Base-by-base conservation (phyloP, 2,888 invertebrate genomes). In the Amiota mariae region DNA sequence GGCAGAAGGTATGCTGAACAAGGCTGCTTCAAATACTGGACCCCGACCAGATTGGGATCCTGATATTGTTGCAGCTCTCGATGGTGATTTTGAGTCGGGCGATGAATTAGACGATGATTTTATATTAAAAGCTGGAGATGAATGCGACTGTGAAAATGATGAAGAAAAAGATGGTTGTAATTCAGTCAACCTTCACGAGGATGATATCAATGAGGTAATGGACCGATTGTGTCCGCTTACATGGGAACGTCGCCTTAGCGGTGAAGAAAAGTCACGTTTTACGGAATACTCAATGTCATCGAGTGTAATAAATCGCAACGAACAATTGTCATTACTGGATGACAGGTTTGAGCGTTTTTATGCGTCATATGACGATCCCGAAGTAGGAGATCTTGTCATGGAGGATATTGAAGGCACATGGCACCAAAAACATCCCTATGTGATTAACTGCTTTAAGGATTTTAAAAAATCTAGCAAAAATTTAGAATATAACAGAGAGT, bases 271-370 rank as follows among this genome's bases (percentile, higher is more conserved):
- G 87, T 96, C 97, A 0, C 92, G 95, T 10, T 98, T 98, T 90
- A 97, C 98, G 0, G 95, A 96, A 82, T 98, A 98, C 90, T 98
- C 98, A 0, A 95, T 98, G 94, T 94, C 95, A 0, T 97, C 97
- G 47, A 97, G 97, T 79, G 95, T 97, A 1, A 95, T 98, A 36
- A 91, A 93, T 15, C 92, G 98, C 72, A 97, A 96, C 89, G 93
- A 96, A 71, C 95, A 96, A 10, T 91, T 98, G 0, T 92, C 94
- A 0, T 88, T 96, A 15, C 90, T 98, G 0, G 98, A 98, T 90
- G 94, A 96, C 81, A 92, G 94, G 80, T 98, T 98, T 91, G 98
- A 98, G 90, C 93, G 94, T 91, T 91, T 95, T 89, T 97, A 93
- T 89, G 94, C 94, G 0, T 93, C 93, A 73, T 98, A 98, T 88